A percentile compares a stretch with the other conserved stretches of the same genome.
Conservation (phyloP, 2,888 invertebrate species). For the Pyrrhosoma nymphula region DNA sequence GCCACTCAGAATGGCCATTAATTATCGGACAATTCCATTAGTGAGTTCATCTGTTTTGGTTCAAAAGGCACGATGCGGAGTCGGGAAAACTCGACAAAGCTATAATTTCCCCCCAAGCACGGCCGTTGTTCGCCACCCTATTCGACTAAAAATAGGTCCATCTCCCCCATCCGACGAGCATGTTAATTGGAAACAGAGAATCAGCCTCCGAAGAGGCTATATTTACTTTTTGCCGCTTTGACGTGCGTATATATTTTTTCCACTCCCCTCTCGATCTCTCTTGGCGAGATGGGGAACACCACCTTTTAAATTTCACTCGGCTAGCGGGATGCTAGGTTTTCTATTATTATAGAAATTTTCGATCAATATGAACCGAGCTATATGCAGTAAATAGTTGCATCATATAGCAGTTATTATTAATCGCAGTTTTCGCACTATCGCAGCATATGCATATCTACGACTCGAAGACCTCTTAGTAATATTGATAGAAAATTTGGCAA, state of each 20-base stretch:
- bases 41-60: not conserved
- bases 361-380: no score
- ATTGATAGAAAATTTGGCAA: no score
- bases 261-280: not conserved
- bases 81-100: not conserved
- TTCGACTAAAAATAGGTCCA: not conserved
- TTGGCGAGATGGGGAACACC: not conserved
- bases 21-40: not conserved
- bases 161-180: not conserved
- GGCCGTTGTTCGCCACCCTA: not conserved
- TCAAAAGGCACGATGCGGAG: not conserved
- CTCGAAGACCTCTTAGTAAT: no score
- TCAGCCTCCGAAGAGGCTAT: constrained; percentile 12
- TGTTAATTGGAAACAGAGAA: constrained; percentile 28
- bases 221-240: not conserved
- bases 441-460: no score
- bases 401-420: no score
- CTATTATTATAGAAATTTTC: no score
- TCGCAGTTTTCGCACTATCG: no score
- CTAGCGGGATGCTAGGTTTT: not conserved
- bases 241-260: not conserved
- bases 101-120: not conserved
- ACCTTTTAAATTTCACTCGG: not conserved
- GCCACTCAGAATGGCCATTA: not conserved
- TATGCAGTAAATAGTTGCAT: no score